Evolutionary conservation across 2,888 invertebrate genomes (phyloP).

Genomic region (Dinocampus coccinellae): DNA sequence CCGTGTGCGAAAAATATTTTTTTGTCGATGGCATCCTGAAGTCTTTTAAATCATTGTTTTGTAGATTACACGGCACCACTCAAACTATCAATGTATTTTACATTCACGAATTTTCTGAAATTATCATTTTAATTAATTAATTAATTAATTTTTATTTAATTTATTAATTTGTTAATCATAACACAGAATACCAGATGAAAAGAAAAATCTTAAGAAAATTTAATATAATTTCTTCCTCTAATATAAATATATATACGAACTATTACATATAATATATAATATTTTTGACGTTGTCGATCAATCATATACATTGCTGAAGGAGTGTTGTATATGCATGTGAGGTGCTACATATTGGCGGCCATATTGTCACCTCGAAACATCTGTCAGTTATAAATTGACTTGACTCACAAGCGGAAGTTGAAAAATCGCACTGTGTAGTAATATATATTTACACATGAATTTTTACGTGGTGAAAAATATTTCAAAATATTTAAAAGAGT

Average conservation of each 20-base stretch:
- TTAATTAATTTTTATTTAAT: no score
- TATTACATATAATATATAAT: background rate
- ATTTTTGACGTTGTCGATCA: constrained; percentile 28
- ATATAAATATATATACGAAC: background rate
- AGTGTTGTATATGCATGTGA: background rate
- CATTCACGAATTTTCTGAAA: no score
- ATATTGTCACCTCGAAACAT: constrained; percentile 59
- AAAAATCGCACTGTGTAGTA: constrained; percentile 14
- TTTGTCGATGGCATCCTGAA: constrained; percentile 26
- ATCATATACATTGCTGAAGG: constrained; percentile 26
- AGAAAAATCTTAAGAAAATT: background rate
- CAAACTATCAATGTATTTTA: no score
- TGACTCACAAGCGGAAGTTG: constrained; percentile 32
- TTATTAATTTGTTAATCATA: no score
- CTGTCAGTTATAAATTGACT: constrained; percentile 46
- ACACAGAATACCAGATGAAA: no score
- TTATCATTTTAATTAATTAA: no score
- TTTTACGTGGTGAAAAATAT: constrained; percentile 10
- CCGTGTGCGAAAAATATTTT: constrained; percentile 42
- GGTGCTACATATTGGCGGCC: constrained; percentile 45
- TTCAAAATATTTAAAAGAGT: background rate
- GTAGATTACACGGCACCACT: constrained; percentile 7
- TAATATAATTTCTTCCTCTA: no score
- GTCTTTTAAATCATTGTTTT: constrained; percentile 44
- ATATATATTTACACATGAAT: background rate